Conservation (phyloP, 1,140 invertebrate genomes). For the Camponotus vicinus region DNA sequence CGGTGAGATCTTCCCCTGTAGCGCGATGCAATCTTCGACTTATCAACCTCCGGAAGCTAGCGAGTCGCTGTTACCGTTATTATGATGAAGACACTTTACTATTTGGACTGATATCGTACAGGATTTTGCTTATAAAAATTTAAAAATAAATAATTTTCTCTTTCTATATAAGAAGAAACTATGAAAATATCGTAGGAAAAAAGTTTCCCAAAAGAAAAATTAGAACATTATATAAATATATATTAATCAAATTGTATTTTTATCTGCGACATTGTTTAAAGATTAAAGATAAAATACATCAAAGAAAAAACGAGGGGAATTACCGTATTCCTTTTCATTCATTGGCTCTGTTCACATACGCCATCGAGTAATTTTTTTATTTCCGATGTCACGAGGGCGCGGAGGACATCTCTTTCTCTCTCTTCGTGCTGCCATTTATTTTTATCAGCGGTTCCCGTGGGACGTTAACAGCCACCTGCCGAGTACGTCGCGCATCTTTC, state of each 20-base stretch:
- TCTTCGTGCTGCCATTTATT: slow-evolving; percentile 83
- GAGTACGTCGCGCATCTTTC: slow-evolving; percentile 42
- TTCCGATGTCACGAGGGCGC: slow-evolving; percentile 71
- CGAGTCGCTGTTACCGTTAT: neutral
- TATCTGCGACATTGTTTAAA: neutral
- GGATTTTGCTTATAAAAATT: slow-evolving; percentile 1
- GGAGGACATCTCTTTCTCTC: slow-evolving; percentile 61
- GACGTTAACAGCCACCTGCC: slow-evolving; percentile 77
- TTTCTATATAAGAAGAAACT: neutral
- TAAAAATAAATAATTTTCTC: neutral
- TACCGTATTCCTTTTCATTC: slow-evolving; percentile 77
- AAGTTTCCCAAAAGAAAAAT: neutral
- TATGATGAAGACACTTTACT: neutral
- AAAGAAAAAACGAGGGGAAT: neutral
- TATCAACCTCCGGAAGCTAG: slow-evolving; percentile 73
- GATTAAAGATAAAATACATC: neutral
- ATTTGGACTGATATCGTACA: neutral
- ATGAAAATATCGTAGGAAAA: neutral
- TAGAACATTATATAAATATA: neutral
- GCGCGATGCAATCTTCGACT: slow-evolving; percentile 77
- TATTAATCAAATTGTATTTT: neutral
- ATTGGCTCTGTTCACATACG: slow-evolving; percentile 83
- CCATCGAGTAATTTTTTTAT: slow-evolving; percentile 85
- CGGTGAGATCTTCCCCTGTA: slow-evolving; percentile 62
- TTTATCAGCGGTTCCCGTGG: slow-evolving; percentile 83